Percentiles rank a stretch among this genome's conserved stretches.
phyloP scores from a whole-genome alignment of 2,797 vertebrate species.

The Smutsia gigantea region DNA sequence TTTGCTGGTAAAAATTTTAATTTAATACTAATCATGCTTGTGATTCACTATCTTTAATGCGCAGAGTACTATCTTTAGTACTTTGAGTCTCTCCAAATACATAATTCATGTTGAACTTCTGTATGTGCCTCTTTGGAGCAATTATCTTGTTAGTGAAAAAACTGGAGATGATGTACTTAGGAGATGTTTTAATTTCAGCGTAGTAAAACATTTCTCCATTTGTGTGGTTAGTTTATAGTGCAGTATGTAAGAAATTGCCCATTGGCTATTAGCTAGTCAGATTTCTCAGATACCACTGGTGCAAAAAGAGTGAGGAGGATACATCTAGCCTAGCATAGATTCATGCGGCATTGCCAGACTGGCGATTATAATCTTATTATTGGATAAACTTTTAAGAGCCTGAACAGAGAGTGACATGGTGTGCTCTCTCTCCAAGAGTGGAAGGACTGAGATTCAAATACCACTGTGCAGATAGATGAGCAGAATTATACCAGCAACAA shows the following conservation, averaged over 20 bases:
- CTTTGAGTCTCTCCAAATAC: constrained; percentile 30
- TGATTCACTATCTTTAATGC: constrained; percentile 13
- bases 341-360: background rate
- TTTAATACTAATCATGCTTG: constrained; percentile 38
- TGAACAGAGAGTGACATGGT: background rate
- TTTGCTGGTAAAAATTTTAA: constrained; percentile 48
- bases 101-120: constrained; percentile 60
- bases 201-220: constrained; percentile 13
- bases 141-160: background rate
- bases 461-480: background rate
- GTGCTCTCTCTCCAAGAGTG: background rate
- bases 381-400: constrained; percentile 7
- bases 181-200: constrained; percentile 45
- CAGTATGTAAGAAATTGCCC: constrained; percentile 35
- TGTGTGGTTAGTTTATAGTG: constrained; percentile 33
- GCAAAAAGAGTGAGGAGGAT: background rate
- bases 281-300: constrained; percentile 44
- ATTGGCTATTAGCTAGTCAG: constrained; percentile 47
- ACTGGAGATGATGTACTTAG: constrained; percentile 24
- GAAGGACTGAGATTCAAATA: constrained; percentile 14
- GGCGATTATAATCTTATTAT: constrained; percentile 25
- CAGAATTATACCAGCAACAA: constrained; percentile 30
- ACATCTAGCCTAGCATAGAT: background rate
- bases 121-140: background rate
- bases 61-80: background rate